phyloP scores from a whole-genome alignment of 2,888 invertebrate genomes.

The Amitus sp. region DNA sequence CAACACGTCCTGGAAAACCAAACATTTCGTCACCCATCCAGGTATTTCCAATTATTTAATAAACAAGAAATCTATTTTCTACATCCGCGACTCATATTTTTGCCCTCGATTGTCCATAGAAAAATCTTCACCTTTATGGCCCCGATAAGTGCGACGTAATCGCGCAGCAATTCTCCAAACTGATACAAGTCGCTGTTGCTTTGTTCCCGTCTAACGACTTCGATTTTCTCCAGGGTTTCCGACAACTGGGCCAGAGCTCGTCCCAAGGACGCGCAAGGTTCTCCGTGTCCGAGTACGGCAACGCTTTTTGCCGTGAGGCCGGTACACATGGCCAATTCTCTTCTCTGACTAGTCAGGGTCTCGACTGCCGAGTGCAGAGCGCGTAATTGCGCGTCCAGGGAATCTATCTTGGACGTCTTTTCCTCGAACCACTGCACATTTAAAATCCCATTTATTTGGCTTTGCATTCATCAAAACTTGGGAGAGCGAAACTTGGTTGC shows the following conservation, averaged over 20 bases:
- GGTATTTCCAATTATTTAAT: too few species aligned
- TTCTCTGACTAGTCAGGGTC: constrained; percentile 84
- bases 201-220: constrained; percentile 89
- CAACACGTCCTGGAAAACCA: too few species aligned
- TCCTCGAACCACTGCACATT: constrained; percentile 95
- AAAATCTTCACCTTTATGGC: constrained; percentile 78
- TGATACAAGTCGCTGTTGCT: constrained; percentile 94
- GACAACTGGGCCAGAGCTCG: constrained; percentile 90
- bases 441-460: background rate
- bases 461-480: too few species aligned
- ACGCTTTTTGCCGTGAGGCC: constrained; percentile 88
- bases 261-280: constrained; percentile 92
- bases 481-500: too few species aligned
- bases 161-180: constrained; percentile 93
- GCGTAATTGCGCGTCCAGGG: constrained; percentile 86
- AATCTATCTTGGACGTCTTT: constrained; percentile 90
- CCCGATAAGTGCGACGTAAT: constrained; percentile 91
- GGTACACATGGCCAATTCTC: constrained; percentile 82
- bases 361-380: constrained; percentile 90
- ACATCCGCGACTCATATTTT: too few species aligned
- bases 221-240: constrained; percentile 79
- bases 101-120: too few species aligned
- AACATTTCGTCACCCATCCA: too few species aligned
- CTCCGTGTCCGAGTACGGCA: constrained; percentile 90
- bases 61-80: too few species aligned